Evolutionary conservation across 1,140 invertebrate species (phyloP).

Genomic region (Radopholus similis): DNA sequence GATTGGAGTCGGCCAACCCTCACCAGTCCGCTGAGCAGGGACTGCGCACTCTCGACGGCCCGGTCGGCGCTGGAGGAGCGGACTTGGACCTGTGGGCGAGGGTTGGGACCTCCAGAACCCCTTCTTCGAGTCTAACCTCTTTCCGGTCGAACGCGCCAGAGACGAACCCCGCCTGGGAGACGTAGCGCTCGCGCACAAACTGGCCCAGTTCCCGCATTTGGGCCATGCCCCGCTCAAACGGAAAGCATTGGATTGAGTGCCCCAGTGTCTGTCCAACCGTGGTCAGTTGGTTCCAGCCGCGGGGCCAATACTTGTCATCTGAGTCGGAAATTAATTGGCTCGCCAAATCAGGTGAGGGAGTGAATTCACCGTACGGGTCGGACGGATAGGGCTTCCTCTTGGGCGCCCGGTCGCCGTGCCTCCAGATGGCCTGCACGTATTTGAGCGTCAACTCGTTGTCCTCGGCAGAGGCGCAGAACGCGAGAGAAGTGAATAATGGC

Average conservation of each 20-base stretch:
- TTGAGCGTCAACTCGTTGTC: too few species aligned
- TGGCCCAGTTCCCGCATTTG: slow-evolving; percentile 11
- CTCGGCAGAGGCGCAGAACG: too few species aligned
- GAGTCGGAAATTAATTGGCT: neutral
- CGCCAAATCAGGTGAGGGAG: neutral
- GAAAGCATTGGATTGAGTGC: too few species aligned
- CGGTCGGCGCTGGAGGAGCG: slow-evolving; percentile 25
- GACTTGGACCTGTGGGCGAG: slow-evolving; percentile 19
- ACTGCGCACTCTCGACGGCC: slow-evolving; percentile 27
- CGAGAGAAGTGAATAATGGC: too few species aligned
- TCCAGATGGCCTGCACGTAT: slow-evolving; percentile 22
- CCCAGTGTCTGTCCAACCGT: neutral
- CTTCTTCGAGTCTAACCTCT: neutral
- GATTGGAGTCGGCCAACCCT: neutral
- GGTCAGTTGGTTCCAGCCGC: slow-evolving; percentile 22
- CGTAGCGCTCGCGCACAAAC: slow-evolving; percentile 1
- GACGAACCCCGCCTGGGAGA: neutral
- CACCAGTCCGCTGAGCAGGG: slow-evolving; percentile 26
- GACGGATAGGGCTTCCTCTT: slow-evolving; percentile 11
- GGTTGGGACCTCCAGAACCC: too few species aligned
- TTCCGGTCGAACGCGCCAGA: neutral
- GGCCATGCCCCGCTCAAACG: neutral
- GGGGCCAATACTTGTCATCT: slow-evolving; percentile 16
- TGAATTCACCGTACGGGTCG: slow-evolving; percentile 7
- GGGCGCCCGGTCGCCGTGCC: slow-evolving; percentile 20